Base-by-base conservation (phyloP, 2,113 vertebrate genomes). In the Pyxicephalus adspersus region DNA sequence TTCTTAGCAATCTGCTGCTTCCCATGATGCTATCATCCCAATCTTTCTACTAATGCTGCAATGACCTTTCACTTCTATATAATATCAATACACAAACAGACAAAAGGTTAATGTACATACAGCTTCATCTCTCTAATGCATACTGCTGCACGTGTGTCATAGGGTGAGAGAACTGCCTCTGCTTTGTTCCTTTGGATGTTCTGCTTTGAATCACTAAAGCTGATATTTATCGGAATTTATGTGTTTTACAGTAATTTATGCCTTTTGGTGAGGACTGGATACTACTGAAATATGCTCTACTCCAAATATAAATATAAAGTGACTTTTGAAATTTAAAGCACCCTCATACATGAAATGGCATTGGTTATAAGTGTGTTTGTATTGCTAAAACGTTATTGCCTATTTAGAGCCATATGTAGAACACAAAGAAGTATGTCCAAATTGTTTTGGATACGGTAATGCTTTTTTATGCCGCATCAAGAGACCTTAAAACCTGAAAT, bases 121-220 rank as follows among this genome's bases (percentile, higher is more conserved):
- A 52, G 22, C 67, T 52, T 25, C 23, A 52, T 17, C 45, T 52
- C 67, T 26, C 45, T 26, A 51, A 17, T n/a, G 45, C 22, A 26
- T 52, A 52, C 15, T 61, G 11, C 67, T 38, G 8, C 50, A 54
- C 3, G n/a, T 6, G 25, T 52, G 19, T 17, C 15, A 51, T 16
- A 50, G n/a, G 18, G 26, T 11, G n/a, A 25, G 17, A 61, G 38
- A 8, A 13, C 9, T 1, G 8, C 38, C 38, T 45, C 57, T 52
- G 50, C 23, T 70, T 26, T 25, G 23, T 70, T 68, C n/a, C 45
- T 15, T 51, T n/a, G 17, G 51, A 70, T 70, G 50, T 70, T 54
- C 22, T 52, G 45, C 67, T 52, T 70, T 7, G 16, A 26, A 52
- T 52, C 15, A 34, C 19, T 11, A 38, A 34, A 20, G 29, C 29